Conservation (phyloP, 2,113 vertebrate genomes). For the Anarrhichthys ocellatus region DNA sequence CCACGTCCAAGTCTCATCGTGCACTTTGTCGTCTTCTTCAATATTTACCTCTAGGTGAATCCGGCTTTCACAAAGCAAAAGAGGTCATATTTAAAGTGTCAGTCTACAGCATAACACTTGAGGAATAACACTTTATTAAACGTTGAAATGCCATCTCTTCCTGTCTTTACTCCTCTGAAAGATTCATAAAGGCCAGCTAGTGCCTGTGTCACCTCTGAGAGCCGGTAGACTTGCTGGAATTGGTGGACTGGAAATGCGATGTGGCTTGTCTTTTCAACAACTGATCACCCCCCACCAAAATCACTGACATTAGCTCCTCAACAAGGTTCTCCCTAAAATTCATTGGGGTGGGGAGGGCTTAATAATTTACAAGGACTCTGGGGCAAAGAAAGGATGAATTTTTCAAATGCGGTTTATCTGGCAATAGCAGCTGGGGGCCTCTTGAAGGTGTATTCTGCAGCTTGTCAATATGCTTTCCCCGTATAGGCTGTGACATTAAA, state of each 20-base stretch:
- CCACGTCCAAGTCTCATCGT: neutral
- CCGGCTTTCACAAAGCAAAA: slow-evolving; percentile 11
- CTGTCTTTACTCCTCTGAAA: slow-evolving; percentile 51
- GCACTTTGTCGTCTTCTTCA: slow-evolving; percentile 19
- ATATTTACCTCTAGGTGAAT: slow-evolving; percentile 31
- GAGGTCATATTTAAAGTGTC: slow-evolving; percentile 43
- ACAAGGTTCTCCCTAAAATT: slow-evolving; percentile 70
- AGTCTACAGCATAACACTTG: slow-evolving; percentile 19
- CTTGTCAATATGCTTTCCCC: slow-evolving; percentile 91
- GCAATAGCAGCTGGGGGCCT: slow-evolving; percentile 88
- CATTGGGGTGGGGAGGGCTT: slow-evolving; percentile 62
- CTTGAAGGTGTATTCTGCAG: slow-evolving; percentile 82
- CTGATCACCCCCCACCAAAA: slow-evolving; percentile 54
- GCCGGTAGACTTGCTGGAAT: slow-evolving; percentile 40
- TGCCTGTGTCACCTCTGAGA: slow-evolving; percentile 63
- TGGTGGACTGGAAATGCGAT: slow-evolving; percentile 52
- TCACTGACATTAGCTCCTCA: slow-evolving; percentile 76
- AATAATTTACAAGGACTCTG: slow-evolving; percentile 81
- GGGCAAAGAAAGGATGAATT: slow-evolving; percentile 74
- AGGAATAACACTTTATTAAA: slow-evolving; percentile 57
- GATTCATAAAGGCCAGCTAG: slow-evolving; percentile 76
- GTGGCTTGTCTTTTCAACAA: slow-evolving; percentile 56
- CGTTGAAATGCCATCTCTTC: slow-evolving; percentile 57
- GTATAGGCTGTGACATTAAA: slow-evolving; percentile 90
- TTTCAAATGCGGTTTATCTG: slow-evolving; percentile 94